phyloP scores from a whole-genome alignment of 1,140 invertebrate genomes.

The Saccostrea cuccullata region DNA sequence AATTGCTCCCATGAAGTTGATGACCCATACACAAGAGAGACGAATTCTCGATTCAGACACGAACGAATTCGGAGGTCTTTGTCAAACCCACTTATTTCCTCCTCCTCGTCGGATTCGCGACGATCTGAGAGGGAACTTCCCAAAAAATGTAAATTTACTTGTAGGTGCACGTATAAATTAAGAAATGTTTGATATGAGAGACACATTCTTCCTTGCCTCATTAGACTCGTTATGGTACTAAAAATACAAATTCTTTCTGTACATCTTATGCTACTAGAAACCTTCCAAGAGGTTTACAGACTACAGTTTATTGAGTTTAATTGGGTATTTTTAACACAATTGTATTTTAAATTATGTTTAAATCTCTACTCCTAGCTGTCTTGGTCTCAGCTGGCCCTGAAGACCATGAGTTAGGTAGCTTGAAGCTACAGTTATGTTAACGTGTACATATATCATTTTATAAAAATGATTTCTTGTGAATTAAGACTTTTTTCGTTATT shows the following conservation, averaged over 20 bases:
- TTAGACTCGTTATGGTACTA: neutral
- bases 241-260: neutral
- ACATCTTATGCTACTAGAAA: no score
- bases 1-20: conserved; percentile 23
- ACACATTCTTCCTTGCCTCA: neutral
- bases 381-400: no score
- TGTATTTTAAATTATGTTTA: no score
- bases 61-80: neutral
- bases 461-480: no score
- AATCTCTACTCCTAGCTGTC: no score
- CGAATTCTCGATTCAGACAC: neutral
- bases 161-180: conserved; percentile 17
- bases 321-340: no score
- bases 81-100: neutral
- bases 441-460: no score
- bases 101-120: conserved; percentile 2
- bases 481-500: no score
- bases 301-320: no score
- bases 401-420: no score
- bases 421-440: no score
- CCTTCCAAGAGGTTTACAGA: no score
- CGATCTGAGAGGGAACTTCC: conserved; percentile 9
- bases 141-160: conserved; percentile 24
- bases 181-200: neutral
- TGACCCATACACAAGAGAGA: neutral